phyloP scores from a whole-genome alignment of 1,140 invertebrate species.

The Adelges cooleyi region DNA sequence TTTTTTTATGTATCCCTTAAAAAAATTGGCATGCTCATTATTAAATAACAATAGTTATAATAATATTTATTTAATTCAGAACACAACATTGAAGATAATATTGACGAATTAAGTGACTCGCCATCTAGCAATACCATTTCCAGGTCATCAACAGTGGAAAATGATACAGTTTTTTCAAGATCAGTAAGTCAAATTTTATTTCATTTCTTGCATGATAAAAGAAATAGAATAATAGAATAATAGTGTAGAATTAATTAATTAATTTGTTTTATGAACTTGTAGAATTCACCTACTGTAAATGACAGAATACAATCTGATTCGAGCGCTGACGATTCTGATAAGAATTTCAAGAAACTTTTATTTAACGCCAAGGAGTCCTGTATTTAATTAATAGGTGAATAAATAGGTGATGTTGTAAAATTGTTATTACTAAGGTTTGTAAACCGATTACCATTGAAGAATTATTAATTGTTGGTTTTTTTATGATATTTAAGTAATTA shows the following conservation, averaged over 20 bases:
- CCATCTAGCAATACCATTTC: slow-evolving; percentile 22
- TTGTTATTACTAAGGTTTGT: slow-evolving; percentile 1
- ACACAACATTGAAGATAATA: slow-evolving; percentile 9
- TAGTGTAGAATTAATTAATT: too few species aligned
- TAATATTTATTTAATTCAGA: neutral
- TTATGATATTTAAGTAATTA: slow-evolving; percentile 22
- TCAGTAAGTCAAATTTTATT: neutral
- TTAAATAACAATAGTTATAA: too few species aligned
- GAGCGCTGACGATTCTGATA: neutral
- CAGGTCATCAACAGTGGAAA: slow-evolving; percentile 20
- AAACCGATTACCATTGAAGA: slow-evolving; percentile 15
- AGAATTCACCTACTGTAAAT: slow-evolving; percentile 21
- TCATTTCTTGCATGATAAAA: too few species aligned
- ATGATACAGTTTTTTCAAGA: slow-evolving; percentile 15
- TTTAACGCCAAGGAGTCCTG: slow-evolving; percentile 17
- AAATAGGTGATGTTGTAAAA: neutral
- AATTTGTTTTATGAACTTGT: too few species aligned
- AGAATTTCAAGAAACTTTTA: slow-evolving; percentile 17
- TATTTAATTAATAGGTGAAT: slow-evolving; percentile 17
- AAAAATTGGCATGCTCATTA: too few species aligned
- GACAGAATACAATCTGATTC: neutral
- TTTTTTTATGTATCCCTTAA: too few species aligned
- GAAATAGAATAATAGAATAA: too few species aligned
- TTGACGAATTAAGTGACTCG: slow-evolving; percentile 20
- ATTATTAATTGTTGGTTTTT: slow-evolving; percentile 21